Percentiles rank a stretch among this genome's conserved stretches.
phyloP scores from a whole-genome alignment of 2,797 vertebrate species.

The Todus mexicanus region DNA sequence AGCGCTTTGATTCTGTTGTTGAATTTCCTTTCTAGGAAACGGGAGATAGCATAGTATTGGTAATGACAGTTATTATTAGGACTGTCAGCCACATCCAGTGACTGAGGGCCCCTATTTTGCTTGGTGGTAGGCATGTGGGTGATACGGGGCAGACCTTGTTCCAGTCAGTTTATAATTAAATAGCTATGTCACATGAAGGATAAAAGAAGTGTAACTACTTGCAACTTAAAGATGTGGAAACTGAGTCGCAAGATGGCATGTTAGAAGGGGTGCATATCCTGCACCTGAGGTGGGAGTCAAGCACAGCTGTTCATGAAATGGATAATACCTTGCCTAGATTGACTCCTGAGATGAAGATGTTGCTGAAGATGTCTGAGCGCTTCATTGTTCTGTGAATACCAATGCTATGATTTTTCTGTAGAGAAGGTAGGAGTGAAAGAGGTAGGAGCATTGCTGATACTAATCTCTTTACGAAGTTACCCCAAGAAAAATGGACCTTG shows the following conservation, averaged over 20 bases:
- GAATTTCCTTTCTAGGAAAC: not conserved
- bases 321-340: not conserved
- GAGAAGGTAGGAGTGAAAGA: not conserved
- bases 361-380: not conserved
- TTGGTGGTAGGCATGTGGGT: not conserved
- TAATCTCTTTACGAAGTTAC: not conserved
- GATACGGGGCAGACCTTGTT: not conserved
- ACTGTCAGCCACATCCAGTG: not conserved
- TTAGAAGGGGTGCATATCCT: not conserved
- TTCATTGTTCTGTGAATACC: not conserved
- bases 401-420: not conserved
- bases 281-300: not conserved
- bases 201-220: not conserved
- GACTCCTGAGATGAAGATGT: not conserved
- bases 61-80: not conserved
- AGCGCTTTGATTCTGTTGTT: not conserved
- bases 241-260: not conserved
- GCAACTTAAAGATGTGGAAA: not conserved
- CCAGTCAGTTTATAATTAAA: conserved; percentile 9
- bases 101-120: not conserved
- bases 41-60: not conserved
- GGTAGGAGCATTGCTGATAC: not conserved
- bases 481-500: not conserved
- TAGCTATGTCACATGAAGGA: not conserved
- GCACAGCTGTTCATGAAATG: not conserved